These are phyloP conservation scores for Pseudochaenichthys georgianus DNA, from an alignment of 2,797 vertebrate genomes.

Conservation along the genomic window DNA sequence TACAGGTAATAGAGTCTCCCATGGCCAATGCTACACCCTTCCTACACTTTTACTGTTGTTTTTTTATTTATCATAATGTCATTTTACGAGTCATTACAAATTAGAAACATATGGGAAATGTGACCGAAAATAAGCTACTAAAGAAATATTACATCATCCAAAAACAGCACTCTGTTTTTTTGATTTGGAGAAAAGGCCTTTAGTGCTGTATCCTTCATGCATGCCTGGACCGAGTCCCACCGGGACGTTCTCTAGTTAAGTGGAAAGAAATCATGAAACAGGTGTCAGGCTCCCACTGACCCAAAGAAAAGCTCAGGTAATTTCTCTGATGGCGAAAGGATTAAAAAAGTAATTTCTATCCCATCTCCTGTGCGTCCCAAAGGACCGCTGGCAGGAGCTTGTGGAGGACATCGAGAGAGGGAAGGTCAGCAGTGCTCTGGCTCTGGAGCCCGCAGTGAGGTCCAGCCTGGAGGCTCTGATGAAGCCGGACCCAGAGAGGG, in stretches of 20 bases:
- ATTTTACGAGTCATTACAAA: not conserved
- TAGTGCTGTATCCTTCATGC: not conserved
- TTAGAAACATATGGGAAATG: not conserved
- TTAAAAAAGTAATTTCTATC: conserved; percentile 32
- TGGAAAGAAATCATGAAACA: conserved; percentile 6
- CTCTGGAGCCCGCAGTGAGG: conserved; percentile 76
- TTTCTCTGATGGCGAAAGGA: conserved; percentile 26
- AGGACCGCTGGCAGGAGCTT: conserved; percentile 83
- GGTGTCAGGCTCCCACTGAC: conserved; percentile 2
- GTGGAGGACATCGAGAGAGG: conserved; percentile 86
- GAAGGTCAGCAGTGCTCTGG: conserved; percentile 75
- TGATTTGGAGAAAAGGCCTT: not conserved
- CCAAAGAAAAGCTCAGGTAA: conserved; percentile 8
- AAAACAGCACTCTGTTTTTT: not conserved
- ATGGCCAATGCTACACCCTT: too few relatives aligned
- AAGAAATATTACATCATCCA: not conserved
- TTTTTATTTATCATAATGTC: too few relatives aligned
- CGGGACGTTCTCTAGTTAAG: conserved; percentile 7
- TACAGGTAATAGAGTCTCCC: too few relatives aligned
- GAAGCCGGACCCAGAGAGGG: conserved; percentile 82
- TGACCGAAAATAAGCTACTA: not conserved
- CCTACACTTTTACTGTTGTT: too few relatives aligned
- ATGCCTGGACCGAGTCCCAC: not conserved
- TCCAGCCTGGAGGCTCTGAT: conserved; percentile 78
- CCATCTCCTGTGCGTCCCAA: conserved; percentile 38